A percentile compares a stretch with the other conserved stretches of the same genome.
These are phyloP conservation scores for Caenorhabditis becei DNA, from an alignment of 2,888 invertebrate genomes.

Conservation along the genomic window DNA sequence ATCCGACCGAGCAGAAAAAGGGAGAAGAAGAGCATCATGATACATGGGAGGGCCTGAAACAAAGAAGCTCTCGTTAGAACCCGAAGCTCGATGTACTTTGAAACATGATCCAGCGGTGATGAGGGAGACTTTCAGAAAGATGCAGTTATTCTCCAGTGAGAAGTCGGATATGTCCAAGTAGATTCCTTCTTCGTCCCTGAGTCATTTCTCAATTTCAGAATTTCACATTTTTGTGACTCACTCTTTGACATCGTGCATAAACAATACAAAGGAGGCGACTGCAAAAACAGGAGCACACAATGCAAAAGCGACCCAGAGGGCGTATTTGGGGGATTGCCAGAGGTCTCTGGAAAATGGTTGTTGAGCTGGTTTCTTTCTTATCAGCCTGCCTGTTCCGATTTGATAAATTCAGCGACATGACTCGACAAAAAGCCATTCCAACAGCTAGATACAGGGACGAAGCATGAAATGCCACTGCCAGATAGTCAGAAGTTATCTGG, in stretches of 20 bases:
- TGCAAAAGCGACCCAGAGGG: conserved; percentile 13
- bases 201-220: background rate
- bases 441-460: conserved; percentile 41
- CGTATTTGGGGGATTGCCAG: conserved; percentile 46
- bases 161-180: conserved; percentile 35
- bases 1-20: conserved; percentile 19
- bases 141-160: conserved; percentile 20
- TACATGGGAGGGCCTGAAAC: conserved; percentile 34
- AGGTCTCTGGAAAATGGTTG: conserved; percentile 20
- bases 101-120: conserved; percentile 17
- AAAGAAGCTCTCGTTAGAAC: too few relatives aligned
- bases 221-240: background rate
- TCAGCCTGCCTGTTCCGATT: background rate
- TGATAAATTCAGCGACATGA: conserved; percentile 26
- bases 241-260: conserved; percentile 31
- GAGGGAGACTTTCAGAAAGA: conserved; percentile 27
- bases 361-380: background rate
- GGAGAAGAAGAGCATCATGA: conserved; percentile 18
- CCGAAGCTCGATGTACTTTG: too few relatives aligned
- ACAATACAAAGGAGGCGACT: conserved; percentile 20
- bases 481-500: conserved; percentile 27
- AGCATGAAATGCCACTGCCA: conserved; percentile 43
- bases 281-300: conserved; percentile 27
- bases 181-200: conserved; percentile 31
- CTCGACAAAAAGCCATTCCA: conserved; percentile 49